A percentile compares a stretch with the other conserved stretches of the same genome.
These are phyloP conservation scores for Tachycineta bicolor DNA, from an alignment of 2,113 vertebrate genomes.

Conservation along the genomic window DNA sequence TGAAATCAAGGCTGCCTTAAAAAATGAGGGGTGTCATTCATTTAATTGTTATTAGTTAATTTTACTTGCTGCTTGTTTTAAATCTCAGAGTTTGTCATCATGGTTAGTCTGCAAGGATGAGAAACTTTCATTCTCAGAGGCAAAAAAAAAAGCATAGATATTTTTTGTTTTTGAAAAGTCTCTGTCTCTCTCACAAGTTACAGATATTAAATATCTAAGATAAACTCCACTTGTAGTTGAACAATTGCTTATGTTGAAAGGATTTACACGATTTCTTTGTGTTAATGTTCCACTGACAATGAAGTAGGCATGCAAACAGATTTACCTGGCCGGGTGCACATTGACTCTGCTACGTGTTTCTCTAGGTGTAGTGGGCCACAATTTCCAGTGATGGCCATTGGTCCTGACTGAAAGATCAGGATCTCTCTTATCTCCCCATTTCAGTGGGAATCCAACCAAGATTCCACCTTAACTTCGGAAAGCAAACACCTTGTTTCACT, in stretches of 20 bases:
- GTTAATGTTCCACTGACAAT: no score
- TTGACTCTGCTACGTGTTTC: neutral
- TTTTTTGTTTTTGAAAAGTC: neutral
- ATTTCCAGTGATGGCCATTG: neutral
- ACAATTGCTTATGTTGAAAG: neutral
- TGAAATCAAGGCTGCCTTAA: neutral
- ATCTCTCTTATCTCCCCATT: neutral
- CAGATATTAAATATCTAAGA: neutral
- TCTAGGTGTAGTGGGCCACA: fast-evolving
- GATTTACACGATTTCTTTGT: neutral
- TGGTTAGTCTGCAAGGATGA: neutral
- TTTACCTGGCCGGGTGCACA: fast-evolving
- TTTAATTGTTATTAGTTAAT: neutral
- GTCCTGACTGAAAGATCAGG: neutral
- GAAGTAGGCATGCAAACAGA: neutral
- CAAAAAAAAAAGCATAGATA: neutral
- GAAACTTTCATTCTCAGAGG: neutral
- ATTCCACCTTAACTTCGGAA: neutral
- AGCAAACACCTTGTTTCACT: neutral
- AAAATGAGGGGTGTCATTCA: neutral
- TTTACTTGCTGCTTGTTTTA: neutral
- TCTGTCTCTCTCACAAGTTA: neutral
- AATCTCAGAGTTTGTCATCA: neutral
- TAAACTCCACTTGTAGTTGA: neutral
- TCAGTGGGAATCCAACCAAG: neutral